Evolutionary conservation across 2,797 vertebrate species (phyloP), one percentile per base, ranked within the genome.

Genomic region (Lithobates sylvaticus): DNA sequence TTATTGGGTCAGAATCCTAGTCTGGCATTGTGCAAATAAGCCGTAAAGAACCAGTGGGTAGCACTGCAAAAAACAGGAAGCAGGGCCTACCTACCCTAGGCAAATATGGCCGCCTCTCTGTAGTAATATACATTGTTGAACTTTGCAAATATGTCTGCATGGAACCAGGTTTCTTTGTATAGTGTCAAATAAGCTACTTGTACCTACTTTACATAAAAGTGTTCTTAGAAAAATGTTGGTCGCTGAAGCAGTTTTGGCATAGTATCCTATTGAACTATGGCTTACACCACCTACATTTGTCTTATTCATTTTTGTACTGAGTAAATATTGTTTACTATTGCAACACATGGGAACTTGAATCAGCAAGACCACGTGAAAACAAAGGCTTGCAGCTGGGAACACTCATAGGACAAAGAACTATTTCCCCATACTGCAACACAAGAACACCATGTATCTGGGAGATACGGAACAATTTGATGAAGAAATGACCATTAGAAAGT

Each of bases 281-380:
- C 21, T 61, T 50, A 18, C 65, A 68, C 34, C 61, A 5, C 54
- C 32, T 26, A 79, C 67, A 34, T 58, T 34, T 58, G 44, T 78
- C 26, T 72, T 12, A 71, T 72, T 42, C 65, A 44, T n/a, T 58
- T 29, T 5, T 84, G 29, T 67, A 71, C 82, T 84, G 36, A 27
- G 68, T 73, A 78, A 78, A 78, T 65, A 72, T 26, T 21, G 34
- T 29, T 78, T 84, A 44, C 34, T 10, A 54, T 78, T 50, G 3
- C 27, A 76, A 69, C 58, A 67, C 5, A 16, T 23, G 5, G n/a
- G 54, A 84, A 76, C 76, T 77, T 42, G 76, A 84, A 64, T 44
- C 67, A 71, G 72, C 68, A 72, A 72, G 83, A 78, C 6, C 32
- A 58, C 3, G 26, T 64, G 18, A 69, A 67, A 72, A 42, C 72